Evolutionary conservation across 2,888 invertebrate species (phyloP), one percentile per base, ranked within the genome.

Genomic region (Blera fallax): DNA sequence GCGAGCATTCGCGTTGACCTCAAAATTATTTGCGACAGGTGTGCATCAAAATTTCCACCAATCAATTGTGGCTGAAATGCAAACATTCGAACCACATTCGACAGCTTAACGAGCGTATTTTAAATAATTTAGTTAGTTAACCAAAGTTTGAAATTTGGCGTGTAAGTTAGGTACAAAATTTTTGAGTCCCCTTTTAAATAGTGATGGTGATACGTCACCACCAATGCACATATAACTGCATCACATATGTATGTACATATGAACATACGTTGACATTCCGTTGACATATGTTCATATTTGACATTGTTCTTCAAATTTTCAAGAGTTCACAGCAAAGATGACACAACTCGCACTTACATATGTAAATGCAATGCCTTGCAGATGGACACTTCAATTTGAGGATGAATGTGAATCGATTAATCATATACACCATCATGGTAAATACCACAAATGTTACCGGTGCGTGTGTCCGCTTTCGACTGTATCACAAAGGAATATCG

Each of bases 11-110:
- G 54, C 27, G 56, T 70, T 58, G 65, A 72, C 72, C 82, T 78
- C 82, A 72, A 70, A 65, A 34, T 40, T 52, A 77, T 72, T 78
- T 72, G 78, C 43, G 78, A 80, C 67, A 80, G 74, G 74, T 80
- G 74, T 80, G 60, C 45, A 58, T 67, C 65, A 72, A 50, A n/a
- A 54, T 48, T 18, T 62, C 40, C 18, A 11, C 24, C 48, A 64
- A 56, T 58, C 29, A 34, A 52, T 50, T 58, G 56, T 34, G 64
- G 60, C n/a, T 0, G 4, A 14, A 40, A 56, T 56, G 11, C 34
- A 18, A 34, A 54, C 54, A 27, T 3, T 14, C 16, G 1, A 14
- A 34, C 3, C 8, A 8, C 18, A 54, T 54, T 54, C 16, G 29
- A 8, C 16, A 56, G 3, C 34, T 56, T 34, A 11, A 16, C 4